Conservation (phyloP, 2,888 invertebrate species). For the Phaedon cochleariae region DNA sequence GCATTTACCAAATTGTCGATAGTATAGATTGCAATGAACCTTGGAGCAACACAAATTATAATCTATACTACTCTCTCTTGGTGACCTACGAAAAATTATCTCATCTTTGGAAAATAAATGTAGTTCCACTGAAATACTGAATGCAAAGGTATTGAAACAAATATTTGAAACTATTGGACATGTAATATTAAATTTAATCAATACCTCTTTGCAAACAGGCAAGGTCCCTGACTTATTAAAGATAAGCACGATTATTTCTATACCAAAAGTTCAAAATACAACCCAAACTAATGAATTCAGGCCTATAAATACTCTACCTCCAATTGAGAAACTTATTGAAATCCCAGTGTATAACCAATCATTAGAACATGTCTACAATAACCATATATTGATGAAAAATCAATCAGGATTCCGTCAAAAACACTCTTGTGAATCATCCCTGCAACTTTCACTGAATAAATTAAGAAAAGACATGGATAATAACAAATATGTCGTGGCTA, state of each 20-base stretch:
- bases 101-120: background rate
- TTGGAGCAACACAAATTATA: background rate
- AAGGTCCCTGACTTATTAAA: slow-evolving; percentile 7
- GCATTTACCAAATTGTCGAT: background rate
- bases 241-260: slow-evolving; percentile 5
- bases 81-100: background rate
- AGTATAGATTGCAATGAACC: background rate
- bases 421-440: slow-evolving; percentile 7
- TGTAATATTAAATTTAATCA: slow-evolving; percentile 1
- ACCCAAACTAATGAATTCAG: slow-evolving; percentile 3
- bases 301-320: slow-evolving; percentile 8
- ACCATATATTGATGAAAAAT: background rate
- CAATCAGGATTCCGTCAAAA: slow-evolving; percentile 13
- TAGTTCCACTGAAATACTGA: background rate
- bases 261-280: slow-evolving; percentile 2
- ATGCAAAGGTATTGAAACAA: slow-evolving; percentile 1
- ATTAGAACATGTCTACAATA: background rate
- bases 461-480: too few species aligned
- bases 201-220: background rate
- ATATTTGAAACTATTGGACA: slow-evolving; percentile 9
- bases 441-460: background rate
- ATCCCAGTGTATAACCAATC: slow-evolving; percentile 4
- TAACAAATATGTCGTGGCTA: too few species aligned
- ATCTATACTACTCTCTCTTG: background rate
- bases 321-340: slow-evolving; percentile 3